These are phyloP conservation scores for Protosalanx chinensis DNA, from an alignment of 2,797 vertebrate species.

Conservation along the genomic window DNA sequence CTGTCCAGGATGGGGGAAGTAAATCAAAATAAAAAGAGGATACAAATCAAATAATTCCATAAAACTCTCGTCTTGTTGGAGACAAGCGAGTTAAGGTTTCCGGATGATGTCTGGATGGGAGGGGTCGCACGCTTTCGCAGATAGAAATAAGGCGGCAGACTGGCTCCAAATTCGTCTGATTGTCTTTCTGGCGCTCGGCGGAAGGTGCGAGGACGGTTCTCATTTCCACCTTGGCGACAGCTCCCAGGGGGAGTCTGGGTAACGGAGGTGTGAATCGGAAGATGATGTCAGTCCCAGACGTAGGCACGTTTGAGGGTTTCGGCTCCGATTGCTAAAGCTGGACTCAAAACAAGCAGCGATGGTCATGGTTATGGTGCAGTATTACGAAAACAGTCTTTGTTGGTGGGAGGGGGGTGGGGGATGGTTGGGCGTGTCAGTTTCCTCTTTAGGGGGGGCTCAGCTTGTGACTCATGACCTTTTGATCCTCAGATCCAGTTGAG, in stretches of 20 bases:
- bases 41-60: slow-evolving; percentile 51
- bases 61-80: slow-evolving; percentile 30
- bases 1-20: slow-evolving; percentile 27
- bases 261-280: slow-evolving; percentile 54
- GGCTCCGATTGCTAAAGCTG: background rate
- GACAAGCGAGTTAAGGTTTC: slow-evolving; percentile 18
- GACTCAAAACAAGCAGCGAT: background rate
- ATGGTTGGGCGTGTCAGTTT: background rate
- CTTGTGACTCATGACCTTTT: no score
- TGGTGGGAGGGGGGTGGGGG: no score
- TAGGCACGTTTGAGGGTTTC: no score
- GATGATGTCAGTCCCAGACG: slow-evolving; percentile 43
- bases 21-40: slow-evolving; percentile 10
- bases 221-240: slow-evolving; percentile 17
- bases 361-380: background rate
- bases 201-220: slow-evolving; percentile 49
- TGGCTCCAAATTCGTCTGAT: slow-evolving; percentile 43
- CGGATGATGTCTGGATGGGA: slow-evolving; percentile 22
- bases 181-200: slow-evolving; percentile 38
- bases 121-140: slow-evolving; percentile 1
- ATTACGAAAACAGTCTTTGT: background rate
- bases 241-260: slow-evolving; percentile 49
- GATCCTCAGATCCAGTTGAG: no score
- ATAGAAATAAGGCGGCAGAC: slow-evolving; percentile 41
- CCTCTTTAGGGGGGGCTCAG: no score